Base-by-base conservation (phyloP, 2,113 vertebrate genomes). In the Ardeotis arabs region DNA sequence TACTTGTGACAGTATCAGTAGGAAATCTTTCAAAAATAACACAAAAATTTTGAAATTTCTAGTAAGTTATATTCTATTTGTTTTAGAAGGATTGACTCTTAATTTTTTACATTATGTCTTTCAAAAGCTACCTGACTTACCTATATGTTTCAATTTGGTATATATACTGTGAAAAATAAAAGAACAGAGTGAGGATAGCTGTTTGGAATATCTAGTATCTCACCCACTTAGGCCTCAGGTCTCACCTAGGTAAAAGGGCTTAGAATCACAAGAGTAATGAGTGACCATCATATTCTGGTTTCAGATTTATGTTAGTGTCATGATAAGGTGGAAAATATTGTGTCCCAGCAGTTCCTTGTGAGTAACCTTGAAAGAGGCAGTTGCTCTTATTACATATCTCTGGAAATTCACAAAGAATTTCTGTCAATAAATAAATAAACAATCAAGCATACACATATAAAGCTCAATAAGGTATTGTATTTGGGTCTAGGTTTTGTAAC, bases 161-260 rank as follows among this genome's bases (percentile, higher is more conserved):
- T 41, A 53, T 67, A 70, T 76, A 35, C 12, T 85, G 37, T 56
- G 28, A 82, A 35, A 89, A 89, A 39, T 37, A 53, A 60, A 44
- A 25, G 1, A 44, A 23, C 24, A 22, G n/a, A 14, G 29, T 77
- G 45, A 66, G 0, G 0, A 31, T 28, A 86, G 7, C 10, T 60
- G 28, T 68, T 86, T 31, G 56, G 56, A 39, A 33, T 75, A 59
- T 16, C 12, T 83, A 52, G 8, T 39, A 33, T 16, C 17, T 79
- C 62, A 33, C 1, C 1, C 7, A 27, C 7, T 3, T 45, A 53
- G 8, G 8, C 13, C 49, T 89, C n/a, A 62, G 27, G 12, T 67
- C 10, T 79, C 49, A 55, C 14, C 3, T 22, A 24, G 8, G 27
- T 77, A 73, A 66, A 77, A 10, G 9, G 44, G 3, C 5, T 70